Percentiles rank a stretch among this genome's conserved stretches.
These are phyloP conservation scores for Drosophila tripunctata DNA, from an alignment of 2,888 invertebrate genomes.

Conservation along the genomic window DNA sequence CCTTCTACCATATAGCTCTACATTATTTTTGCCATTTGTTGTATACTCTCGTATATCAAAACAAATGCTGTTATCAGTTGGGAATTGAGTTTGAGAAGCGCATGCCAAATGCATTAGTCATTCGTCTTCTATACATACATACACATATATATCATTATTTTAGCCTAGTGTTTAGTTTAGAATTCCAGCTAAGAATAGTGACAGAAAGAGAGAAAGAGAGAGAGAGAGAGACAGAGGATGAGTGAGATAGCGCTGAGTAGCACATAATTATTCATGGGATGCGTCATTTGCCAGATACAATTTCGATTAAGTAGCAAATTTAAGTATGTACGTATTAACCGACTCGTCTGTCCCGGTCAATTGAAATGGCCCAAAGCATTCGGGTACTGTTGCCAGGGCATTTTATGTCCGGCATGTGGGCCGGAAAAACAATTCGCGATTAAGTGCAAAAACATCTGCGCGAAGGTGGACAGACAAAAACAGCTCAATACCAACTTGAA, in stretches of 20 bases:
- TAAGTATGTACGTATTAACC: slow-evolving; percentile 1
- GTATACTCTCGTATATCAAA: slow-evolving; percentile 28
- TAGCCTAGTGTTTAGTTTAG: slow-evolving; percentile 10
- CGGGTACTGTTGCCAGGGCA: slow-evolving; percentile 32
- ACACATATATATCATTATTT: too few relatives aligned
- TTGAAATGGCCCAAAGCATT: slow-evolving; percentile 25
- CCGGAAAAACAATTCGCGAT: slow-evolving; percentile 56
- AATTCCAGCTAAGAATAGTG: slow-evolving; percentile 12
- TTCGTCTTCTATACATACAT: slow-evolving; percentile 13
- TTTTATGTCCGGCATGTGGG: slow-evolving; percentile 56
- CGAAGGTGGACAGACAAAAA: slow-evolving; percentile 39
- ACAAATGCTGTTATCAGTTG: slow-evolving; percentile 37
- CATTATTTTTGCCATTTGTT: neutral
- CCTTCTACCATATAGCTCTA: neutral
- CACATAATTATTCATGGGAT: slow-evolving; percentile 38
- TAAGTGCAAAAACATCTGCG: slow-evolving; percentile 60
- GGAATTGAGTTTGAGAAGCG: slow-evolving; percentile 10
- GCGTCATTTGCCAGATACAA: slow-evolving; percentile 38
- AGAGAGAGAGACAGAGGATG: neutral
- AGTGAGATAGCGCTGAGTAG: neutral
- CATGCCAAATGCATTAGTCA: slow-evolving; percentile 52
- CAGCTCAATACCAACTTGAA: slow-evolving; percentile 3
- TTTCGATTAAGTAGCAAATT: slow-evolving; percentile 28
- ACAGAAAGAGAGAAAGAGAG: neutral
- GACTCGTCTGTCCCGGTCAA: slow-evolving; percentile 30